Evolutionary conservation across 2,888 invertebrate genomes (phyloP), one percentile per base, ranked within the genome.

Genomic region (Hoplodrina blanda): DNA sequence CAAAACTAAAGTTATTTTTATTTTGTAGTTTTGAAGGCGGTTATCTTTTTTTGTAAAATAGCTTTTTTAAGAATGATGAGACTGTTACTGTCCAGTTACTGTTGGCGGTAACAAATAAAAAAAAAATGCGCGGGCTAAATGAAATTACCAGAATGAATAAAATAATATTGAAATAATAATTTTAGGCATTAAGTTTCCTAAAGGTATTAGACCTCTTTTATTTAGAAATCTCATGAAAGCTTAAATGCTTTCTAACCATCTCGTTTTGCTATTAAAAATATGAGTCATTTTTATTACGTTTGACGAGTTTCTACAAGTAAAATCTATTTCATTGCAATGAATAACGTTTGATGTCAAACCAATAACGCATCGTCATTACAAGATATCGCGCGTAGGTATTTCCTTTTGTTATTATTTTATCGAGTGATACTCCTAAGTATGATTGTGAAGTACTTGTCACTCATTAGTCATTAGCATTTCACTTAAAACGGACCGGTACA

Each of bases 341-440:
- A 74, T 64, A 75, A 37, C 13, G 2, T 46, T 53, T 25, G 25
- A 53, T 70, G 46, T 25, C 44, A 64, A 19, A 74, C 46, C 19
- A 37, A 76, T 25, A 68, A 67, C 37, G 41, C 54, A 30, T 41
- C 76, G 37, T 53, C 66, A 49, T 50, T 6, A 50, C 49, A 33
- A 55, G 69, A 77, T 71, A 50, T 56, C 44, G 55, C 69, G 33
- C 19, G 55, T 77, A 46, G 46, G 11, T 17, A 55, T 13, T 54
- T 50, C 41, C n/a, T 41, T 76, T 68, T n/a, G 69, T 49, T 41
- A 59, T 69, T 77, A 44, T 55, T 70, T 71, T 69, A 71, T 71
- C 70, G 7, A 50, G 11, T n/a, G 2, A 11, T 59, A 55, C 19
- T 30, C 25, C 65, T 75, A 46, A 15, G 37, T n/a, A 54, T 46